A percentile compares a stretch with the other conserved stretches of the same genome.
phyloP scores from a whole-genome alignment of 2,888 invertebrate species.

The Neelides folsomi region DNA sequence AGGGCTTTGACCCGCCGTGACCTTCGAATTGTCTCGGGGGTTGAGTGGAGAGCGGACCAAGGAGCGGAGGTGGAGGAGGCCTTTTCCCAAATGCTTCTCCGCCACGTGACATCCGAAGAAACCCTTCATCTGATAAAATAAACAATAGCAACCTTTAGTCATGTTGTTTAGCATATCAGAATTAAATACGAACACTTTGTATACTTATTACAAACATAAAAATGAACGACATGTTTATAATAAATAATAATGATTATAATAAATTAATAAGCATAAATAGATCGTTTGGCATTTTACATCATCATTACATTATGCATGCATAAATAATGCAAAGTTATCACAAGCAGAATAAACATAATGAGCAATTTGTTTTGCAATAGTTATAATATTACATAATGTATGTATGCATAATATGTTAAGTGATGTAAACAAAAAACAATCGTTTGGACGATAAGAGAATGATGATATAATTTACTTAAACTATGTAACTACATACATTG shows the following conservation, averaged over 20 bases:
- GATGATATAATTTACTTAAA: conserved; percentile 1
- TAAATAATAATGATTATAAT: neutral
- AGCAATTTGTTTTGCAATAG: too few relatives aligned
- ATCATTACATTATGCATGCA: conserved; percentile 1
- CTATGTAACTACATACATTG: neutral
- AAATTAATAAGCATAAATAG: too few relatives aligned
- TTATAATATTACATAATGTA: too few relatives aligned
- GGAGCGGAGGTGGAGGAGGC: conserved; percentile 32
- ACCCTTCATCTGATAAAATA: conserved; percentile 30
- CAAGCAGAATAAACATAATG: neutral
- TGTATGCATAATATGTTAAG: too few relatives aligned
- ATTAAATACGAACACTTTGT: too few relatives aligned
- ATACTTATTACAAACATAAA: too few relatives aligned
- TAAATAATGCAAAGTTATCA: neutral
- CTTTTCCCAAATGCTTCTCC: conserved; percentile 33
- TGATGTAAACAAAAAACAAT: neutral
- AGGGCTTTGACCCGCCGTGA: conserved; percentile 6
- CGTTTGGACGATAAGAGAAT: conserved; percentile 1
- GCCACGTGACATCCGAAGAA: conserved; percentile 34
- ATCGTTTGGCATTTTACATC: conserved; percentile 1
- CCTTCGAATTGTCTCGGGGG: conserved; percentile 24
- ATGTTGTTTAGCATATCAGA: too few relatives aligned
- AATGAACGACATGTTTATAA: too few relatives aligned
- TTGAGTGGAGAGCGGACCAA: conserved; percentile 32
- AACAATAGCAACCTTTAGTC: too few relatives aligned